A percentile compares a stretch with the other conserved stretches of the same genome.
Conservation (phyloP, 2,888 invertebrate species). For the Meiosimyza decipiens region DNA sequence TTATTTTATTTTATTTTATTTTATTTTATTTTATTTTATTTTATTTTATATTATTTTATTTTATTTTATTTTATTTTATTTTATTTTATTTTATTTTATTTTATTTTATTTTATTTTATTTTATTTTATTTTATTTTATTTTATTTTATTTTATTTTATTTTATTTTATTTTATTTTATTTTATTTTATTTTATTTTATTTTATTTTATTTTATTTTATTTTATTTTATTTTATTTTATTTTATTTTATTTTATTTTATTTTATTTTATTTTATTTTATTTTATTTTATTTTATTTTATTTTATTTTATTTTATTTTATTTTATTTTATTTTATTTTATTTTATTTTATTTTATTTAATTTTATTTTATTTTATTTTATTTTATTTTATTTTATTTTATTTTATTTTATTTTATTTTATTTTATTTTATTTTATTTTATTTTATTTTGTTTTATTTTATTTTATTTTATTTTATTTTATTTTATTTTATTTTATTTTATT, state of each 20-base stretch:
- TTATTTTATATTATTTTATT: no score
- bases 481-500: background rate
- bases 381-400: constrained; percentile 11
- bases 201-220: no score
- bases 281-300: background rate
- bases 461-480: constrained; percentile 23
- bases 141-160: background rate
- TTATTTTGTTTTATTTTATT: constrained; percentile 8
- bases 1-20: no score
- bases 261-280: constrained; percentile 27
- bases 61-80: no score
- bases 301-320: background rate
- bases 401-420: background rate
- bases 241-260: constrained; percentile 1
- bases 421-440: constrained; percentile 1
- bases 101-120: no score
- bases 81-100: no score
- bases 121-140: background rate
- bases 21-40: no score
- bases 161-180: background rate
- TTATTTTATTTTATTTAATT: constrained; percentile 5
- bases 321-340: constrained; percentile 28
- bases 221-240: no score
- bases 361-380: constrained; percentile 4
- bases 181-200: no score